phyloP scores from a whole-genome alignment of 2,797 vertebrate species.

The Perodicticus potto region DNA sequence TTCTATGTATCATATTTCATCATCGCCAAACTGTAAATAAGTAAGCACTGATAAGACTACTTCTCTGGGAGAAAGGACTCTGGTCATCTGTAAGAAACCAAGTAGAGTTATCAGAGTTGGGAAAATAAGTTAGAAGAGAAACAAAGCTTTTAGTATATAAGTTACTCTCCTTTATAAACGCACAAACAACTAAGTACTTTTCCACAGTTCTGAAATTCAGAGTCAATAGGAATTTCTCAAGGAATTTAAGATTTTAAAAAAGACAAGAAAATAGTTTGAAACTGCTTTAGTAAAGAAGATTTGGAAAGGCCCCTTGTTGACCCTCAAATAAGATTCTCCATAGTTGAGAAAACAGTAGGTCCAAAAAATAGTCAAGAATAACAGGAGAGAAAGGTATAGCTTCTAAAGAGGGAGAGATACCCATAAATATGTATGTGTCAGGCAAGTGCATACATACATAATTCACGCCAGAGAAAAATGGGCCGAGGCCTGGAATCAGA shows the following conservation, averaged over 20 bases:
- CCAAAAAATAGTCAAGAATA: not conserved
- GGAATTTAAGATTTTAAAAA: not conserved
- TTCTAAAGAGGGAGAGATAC: not conserved
- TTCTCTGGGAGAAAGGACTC: not conserved
- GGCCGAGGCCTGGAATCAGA: not conserved
- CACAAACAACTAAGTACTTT: not conserved
- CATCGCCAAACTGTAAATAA: not conserved
- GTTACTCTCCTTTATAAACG: not conserved
- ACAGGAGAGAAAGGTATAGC: not conserved
- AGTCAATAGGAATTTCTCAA: not conserved
- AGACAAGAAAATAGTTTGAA: not conserved
- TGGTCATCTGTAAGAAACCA: not conserved
- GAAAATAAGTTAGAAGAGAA: not conserved
- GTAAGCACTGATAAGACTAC: not conserved
- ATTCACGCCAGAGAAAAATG: not conserved
- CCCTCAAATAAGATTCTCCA: not conserved
- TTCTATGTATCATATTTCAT: not conserved
- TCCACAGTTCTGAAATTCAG: not conserved
- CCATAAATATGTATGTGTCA: not conserved
- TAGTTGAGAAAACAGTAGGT: not conserved
- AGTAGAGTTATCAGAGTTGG: not conserved
- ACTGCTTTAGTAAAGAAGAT: not conserved
- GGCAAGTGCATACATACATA: not conserved
- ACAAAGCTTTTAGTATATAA: not conserved
- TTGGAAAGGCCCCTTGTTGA: not conserved